A percentile compares a stretch with the other conserved stretches of the same genome.
Conservation (phyloP, 2,888 invertebrate species). For the Ommatoiulus sabulosus region DNA sequence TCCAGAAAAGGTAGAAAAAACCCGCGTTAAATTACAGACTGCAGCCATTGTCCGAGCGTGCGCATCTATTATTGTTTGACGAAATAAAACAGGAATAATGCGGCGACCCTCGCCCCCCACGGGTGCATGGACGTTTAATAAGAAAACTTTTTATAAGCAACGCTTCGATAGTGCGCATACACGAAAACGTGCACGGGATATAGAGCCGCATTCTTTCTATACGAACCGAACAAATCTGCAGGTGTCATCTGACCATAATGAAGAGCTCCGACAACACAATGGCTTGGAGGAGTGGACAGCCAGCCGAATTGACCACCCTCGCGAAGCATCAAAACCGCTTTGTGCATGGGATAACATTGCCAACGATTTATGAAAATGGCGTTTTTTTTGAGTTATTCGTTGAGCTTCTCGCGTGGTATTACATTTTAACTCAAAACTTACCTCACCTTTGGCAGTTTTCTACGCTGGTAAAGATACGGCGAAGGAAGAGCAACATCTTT, state of each 20-base stretch:
- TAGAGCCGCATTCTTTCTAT: not conserved
- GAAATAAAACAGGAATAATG: constrained; percentile 41
- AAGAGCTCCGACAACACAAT: not conserved
- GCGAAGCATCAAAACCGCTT: not conserved
- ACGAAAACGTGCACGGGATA: not conserved
- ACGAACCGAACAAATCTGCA: not conserved
- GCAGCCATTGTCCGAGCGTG: constrained; percentile 11
- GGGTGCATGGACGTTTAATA: not conserved
- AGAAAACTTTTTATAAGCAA: not conserved
- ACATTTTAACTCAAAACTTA: no score
- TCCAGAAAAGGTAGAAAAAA: constrained; percentile 14
- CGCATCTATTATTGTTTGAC: not conserved
- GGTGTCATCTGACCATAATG: not conserved
- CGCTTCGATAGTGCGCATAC: not conserved
- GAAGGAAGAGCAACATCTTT: no score
- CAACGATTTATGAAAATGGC: not conserved
- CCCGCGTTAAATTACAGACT: constrained; percentile 24
- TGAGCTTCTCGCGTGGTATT: not conserved
- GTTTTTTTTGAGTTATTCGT: not conserved
- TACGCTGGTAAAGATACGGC: no score
- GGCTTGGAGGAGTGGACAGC: not conserved
- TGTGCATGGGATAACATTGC: not conserved
- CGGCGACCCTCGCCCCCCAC: not conserved
- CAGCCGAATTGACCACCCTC: not conserved
- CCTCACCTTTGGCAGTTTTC: no score